Conservation (phyloP, 2,797 vertebrate genomes). For the Enteromius trimaculatus region DNA sequence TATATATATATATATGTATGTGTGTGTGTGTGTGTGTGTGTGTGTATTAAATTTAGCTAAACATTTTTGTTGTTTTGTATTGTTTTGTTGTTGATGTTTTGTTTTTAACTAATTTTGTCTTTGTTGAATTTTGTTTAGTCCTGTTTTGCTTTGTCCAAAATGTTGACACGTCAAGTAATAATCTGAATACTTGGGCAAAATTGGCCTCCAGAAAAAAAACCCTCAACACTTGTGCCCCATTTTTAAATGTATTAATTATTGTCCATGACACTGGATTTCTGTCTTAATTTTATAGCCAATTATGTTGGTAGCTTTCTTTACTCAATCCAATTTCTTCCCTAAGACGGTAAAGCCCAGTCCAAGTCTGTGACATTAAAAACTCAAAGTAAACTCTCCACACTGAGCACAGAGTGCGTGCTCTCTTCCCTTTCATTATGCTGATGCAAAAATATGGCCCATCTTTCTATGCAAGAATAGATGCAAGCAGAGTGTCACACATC, state of each 20-base stretch:
- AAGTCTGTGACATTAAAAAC: slow-evolving; percentile 65
- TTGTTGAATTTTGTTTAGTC: neutral
- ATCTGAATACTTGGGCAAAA: neutral
- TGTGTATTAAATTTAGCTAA: no score
- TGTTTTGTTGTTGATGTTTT: neutral
- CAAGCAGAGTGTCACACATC: slow-evolving; percentile 52
- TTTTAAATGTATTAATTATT: slow-evolving; percentile 17
- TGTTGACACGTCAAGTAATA: neutral
- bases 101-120: neutral
- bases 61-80: neutral
- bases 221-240: neutral
- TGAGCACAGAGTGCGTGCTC: neutral
- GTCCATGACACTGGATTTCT: slow-evolving; percentile 4
- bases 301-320: slow-evolving; percentile 37
- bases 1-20: neutral
- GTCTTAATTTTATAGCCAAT: slow-evolving; percentile 29
- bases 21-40: no score
- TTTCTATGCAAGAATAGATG: slow-evolving; percentile 60
- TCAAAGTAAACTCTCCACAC: slow-evolving; percentile 54
- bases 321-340: slow-evolving; percentile 41
- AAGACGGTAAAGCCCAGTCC: slow-evolving; percentile 32
- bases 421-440: slow-evolving; percentile 45
- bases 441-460: slow-evolving; percentile 63
- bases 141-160: neutral
- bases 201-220: neutral